Evolutionary conservation across 2,888 invertebrate species (phyloP).

Genomic region (Venustoraphidia nigricollis): DNA sequence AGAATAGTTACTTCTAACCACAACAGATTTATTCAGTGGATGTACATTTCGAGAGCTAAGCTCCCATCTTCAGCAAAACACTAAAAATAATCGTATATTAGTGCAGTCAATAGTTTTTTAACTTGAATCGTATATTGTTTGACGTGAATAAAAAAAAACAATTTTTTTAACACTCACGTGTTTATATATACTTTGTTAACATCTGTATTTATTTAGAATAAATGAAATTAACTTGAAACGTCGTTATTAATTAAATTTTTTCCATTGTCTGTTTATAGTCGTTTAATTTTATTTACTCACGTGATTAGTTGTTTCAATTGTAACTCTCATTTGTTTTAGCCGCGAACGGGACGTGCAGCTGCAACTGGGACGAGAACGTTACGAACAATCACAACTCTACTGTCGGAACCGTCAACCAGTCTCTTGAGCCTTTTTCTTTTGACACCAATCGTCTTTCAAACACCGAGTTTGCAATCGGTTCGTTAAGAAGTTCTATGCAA

Average conservation of each 20-base stretch:
- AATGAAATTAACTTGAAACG: too few species aligned
- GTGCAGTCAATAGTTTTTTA: too few species aligned
- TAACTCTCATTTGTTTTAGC: constrained; percentile 10
- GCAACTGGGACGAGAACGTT: constrained; percentile 23
- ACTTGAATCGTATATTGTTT: neutral
- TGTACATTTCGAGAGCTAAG: too few species aligned
- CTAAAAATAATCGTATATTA: too few species aligned
- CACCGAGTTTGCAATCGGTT: constrained; percentile 42
- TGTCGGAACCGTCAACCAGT: constrained; percentile 2
- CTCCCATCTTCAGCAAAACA: too few species aligned
- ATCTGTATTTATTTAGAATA: too few species aligned
- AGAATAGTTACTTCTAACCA: too few species aligned
- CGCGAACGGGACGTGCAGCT: constrained; percentile 19
- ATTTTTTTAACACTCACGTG: neutral
- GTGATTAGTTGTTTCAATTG: constrained; percentile 1
- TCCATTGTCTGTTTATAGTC: too few species aligned
- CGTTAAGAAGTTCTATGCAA: constrained; percentile 45
- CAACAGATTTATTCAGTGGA: too few species aligned
- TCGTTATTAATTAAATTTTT: too few species aligned
- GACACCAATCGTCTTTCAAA: constrained; percentile 22
- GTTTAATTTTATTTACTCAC: too few species aligned
- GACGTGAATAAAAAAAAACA: neutral
- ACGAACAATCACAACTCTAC: constrained; percentile 7
- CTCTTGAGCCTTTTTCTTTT: constrained; percentile 17
- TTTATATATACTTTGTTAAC: too few species aligned